A percentile compares a stretch with the other conserved stretches of the same genome.
These are phyloP conservation scores for Puma concolor DNA, from an alignment of 2,113 vertebrate genomes.

Conservation along the genomic window DNA sequence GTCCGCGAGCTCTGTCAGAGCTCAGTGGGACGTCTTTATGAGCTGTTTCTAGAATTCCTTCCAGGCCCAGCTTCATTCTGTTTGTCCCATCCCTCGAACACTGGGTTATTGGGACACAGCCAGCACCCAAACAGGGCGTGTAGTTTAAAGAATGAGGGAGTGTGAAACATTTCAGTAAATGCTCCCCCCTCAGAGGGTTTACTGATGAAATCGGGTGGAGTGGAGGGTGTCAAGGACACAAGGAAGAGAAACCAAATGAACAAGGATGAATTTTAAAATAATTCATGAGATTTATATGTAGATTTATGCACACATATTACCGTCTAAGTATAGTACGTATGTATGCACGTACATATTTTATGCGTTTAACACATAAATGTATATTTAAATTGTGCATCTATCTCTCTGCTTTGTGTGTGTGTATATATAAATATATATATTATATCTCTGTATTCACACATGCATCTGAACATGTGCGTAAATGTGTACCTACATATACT, in stretches of 20 bases:
- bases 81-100: background rate
- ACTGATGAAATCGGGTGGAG: background rate
- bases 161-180: background rate
- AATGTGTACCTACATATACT: background rate
- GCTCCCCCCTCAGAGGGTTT: background rate
- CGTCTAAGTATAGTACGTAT: background rate
- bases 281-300: background rate
- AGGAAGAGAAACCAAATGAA: background rate
- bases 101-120: background rate
- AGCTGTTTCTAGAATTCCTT: conserved; percentile 67
- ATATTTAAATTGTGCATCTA: background rate
- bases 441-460: background rate
- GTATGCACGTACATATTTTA: background rate
- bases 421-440: no score
- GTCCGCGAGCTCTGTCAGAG: conserved; percentile 70
- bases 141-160: conserved; percentile 27
- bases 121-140: background rate
- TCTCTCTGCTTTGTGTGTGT: background rate
- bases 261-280: background rate
- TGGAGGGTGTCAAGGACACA: background rate
- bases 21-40: conserved; percentile 61
- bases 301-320: background rate
- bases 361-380: background rate
- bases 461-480: background rate
- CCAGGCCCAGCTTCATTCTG: background rate